Evolutionary conservation across 2,888 invertebrate species (phyloP).

Genomic region (Saturnia japonica): DNA sequence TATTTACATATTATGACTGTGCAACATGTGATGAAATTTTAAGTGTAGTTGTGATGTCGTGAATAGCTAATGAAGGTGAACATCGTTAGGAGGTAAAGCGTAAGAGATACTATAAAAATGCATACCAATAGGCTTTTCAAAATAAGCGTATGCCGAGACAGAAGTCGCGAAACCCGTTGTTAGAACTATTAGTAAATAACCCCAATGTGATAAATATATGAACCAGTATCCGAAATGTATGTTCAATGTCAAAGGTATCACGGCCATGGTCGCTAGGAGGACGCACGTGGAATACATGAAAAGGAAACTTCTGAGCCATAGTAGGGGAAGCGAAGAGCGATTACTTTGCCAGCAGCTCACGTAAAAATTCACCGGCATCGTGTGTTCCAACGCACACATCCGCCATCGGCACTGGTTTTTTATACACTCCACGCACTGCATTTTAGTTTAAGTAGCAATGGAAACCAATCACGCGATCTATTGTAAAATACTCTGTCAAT

Average conservation of each 20-base stretch:
- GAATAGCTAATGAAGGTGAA: conserved; percentile 8
- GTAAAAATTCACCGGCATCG: conserved; percentile 59
- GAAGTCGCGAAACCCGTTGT: conserved; percentile 54
- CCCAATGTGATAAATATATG: conserved; percentile 76
- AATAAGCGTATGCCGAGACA: conserved; percentile 56
- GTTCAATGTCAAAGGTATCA: conserved; percentile 46
- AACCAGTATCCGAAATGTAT: conserved; percentile 61
- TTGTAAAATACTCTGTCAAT: conserved; percentile 25
- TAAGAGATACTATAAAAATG: conserved; percentile 20
- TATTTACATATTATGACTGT: conserved; percentile 12
- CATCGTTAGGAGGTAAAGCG: not conserved
- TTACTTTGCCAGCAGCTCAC: conserved; percentile 65
- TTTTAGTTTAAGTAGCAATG: conserved; percentile 30
- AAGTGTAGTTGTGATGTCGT: conserved; percentile 4
- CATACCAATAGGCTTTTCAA: conserved; percentile 59
- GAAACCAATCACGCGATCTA: conserved; percentile 13
- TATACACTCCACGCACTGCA: conserved; percentile 43
- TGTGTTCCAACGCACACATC: conserved; percentile 52
- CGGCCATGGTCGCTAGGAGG: conserved; percentile 45
- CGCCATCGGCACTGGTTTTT: conserved; percentile 51
- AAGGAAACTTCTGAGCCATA: conserved; percentile 50
- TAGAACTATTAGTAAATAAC: conserved; percentile 56
- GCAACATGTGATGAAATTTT: conserved; percentile 4
- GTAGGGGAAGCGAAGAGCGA: conserved; percentile 53
- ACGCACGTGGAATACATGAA: conserved; percentile 56